Conservation (phyloP, 2,888 invertebrate species). For the Dynastes maya region DNA sequence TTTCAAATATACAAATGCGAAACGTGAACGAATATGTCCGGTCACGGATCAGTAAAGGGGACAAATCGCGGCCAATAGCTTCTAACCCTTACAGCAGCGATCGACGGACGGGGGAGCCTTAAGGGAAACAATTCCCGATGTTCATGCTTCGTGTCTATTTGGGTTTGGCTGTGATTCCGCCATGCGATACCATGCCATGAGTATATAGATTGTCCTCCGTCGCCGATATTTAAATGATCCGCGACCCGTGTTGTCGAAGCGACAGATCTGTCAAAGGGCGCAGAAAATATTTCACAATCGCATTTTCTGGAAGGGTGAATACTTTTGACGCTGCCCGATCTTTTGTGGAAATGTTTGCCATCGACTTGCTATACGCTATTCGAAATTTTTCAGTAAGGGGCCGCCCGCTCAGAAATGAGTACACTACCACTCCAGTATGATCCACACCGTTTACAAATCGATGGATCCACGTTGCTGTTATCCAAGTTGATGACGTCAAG, state of each 20-base stretch:
- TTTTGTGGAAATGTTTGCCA: conserved; percentile 2
- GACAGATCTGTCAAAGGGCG: conserved; percentile 11
- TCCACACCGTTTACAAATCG: too few relatives aligned
- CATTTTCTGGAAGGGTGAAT: conserved; percentile 28
- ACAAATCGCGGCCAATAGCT: conserved; percentile 35
- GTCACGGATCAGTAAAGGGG: conserved; percentile 18
- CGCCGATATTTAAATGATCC: conserved; percentile 26
- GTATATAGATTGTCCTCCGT: conserved; percentile 15
- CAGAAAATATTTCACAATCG: conserved; percentile 22
- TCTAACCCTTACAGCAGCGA: conserved; percentile 7
- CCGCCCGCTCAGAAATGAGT: too few relatives aligned
- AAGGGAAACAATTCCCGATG: background rate
- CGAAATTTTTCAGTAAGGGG: too few relatives aligned
- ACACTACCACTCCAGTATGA: too few relatives aligned
- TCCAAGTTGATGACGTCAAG: too few relatives aligned
- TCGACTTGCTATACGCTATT: too few relatives aligned
- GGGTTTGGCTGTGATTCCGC: background rate
- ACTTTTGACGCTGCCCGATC: conserved; percentile 17
- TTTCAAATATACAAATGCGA: conserved; percentile 36
- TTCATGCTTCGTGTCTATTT: background rate
- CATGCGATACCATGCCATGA: background rate
- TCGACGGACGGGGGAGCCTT: conserved; percentile 8
- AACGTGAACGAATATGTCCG: conserved; percentile 1
- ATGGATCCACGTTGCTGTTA: too few relatives aligned
- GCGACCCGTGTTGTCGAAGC: background rate